phyloP scores from a whole-genome alignment of 1,140 invertebrate genomes.

The Euwallacea fornicatus region DNA sequence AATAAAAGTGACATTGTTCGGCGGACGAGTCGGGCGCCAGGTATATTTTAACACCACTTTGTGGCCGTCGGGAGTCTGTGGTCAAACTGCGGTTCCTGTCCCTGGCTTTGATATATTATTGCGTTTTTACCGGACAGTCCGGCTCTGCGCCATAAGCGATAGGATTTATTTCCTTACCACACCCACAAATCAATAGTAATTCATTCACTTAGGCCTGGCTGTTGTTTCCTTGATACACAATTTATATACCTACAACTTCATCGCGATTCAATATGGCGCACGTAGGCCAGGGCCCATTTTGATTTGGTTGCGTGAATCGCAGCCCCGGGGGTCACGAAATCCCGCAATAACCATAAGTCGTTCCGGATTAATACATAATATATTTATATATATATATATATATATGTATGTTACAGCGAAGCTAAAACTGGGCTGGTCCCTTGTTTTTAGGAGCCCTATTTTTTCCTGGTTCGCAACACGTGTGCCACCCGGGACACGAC shows the following conservation, averaged over 20 bases:
- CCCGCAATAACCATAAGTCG: constrained; percentile 8
- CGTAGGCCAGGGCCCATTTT: background rate
- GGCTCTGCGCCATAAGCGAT: no score
- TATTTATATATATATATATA: no score
- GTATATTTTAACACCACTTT: constrained; percentile 45
- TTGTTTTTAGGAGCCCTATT: constrained; percentile 5
- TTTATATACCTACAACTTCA: background rate
- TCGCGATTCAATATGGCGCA: background rate
- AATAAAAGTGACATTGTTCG: constrained; percentile 51
- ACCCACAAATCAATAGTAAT: background rate
- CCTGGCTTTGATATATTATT: background rate
- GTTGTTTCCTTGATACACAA: background rate
- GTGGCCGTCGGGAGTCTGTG: constrained; percentile 14
- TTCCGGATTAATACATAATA: constrained; percentile 10
- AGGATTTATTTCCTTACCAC: no score
- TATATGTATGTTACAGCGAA: background rate
- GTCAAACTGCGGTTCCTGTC: constrained; percentile 23
- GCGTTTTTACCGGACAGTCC: no score
- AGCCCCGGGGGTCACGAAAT: constrained; percentile 1
- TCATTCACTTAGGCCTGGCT: background rate
- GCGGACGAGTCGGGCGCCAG: constrained; percentile 44
- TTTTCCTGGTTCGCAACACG: background rate
- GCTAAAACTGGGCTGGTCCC: constrained; percentile 2
- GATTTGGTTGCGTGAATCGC: background rate
- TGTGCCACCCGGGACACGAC: background rate